Evolutionary conservation across 2,888 invertebrate genomes (phyloP).

Genomic region (Liposcelis brunnea): DNA sequence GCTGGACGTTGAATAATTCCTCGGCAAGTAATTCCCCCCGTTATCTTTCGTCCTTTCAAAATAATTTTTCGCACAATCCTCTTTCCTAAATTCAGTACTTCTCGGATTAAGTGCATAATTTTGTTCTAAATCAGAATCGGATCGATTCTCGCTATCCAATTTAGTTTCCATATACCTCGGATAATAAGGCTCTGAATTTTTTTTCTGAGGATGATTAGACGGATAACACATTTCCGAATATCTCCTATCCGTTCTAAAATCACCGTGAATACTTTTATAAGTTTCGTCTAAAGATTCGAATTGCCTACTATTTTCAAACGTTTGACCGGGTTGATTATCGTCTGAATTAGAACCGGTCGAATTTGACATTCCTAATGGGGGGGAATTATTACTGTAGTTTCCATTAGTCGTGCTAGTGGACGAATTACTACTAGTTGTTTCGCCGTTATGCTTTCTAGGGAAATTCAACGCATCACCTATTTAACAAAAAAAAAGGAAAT

Average conservation of each 20-base stretch:
- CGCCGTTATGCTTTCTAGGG: slow-evolving; percentile 19
- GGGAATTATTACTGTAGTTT: slow-evolving; percentile 14
- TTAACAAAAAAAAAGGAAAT: not conserved
- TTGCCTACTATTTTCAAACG: slow-evolving; percentile 10
- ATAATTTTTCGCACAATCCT: not conserved
- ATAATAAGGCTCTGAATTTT: too few relatives aligned
- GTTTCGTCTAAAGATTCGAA: too few relatives aligned
- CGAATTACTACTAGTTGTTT: slow-evolving; percentile 36
- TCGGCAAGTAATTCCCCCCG: not conserved
- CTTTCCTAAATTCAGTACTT: not conserved
- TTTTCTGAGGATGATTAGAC: too few relatives aligned
- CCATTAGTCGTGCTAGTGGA: slow-evolving; percentile 29
- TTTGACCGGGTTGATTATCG: slow-evolving; percentile 25
- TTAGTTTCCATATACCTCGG: too few relatives aligned
- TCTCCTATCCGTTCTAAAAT: too few relatives aligned
- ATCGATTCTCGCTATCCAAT: slow-evolving; percentile 4
- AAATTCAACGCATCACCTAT: slow-evolving; percentile 26
- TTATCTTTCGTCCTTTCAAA: too few relatives aligned
- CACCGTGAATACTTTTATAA: too few relatives aligned
- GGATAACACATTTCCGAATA: too few relatives aligned
- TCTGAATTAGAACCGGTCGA: slow-evolving; percentile 23
- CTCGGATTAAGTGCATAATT: too few relatives aligned
- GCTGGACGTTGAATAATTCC: slow-evolving; percentile 4
- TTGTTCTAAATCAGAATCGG: too few relatives aligned
- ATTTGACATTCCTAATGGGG: slow-evolving; percentile 22